Evolutionary conservation across 2,113 vertebrate genomes (phyloP), one percentile per base, ranked within the genome.

Genomic region (Canis aureus): DNA sequence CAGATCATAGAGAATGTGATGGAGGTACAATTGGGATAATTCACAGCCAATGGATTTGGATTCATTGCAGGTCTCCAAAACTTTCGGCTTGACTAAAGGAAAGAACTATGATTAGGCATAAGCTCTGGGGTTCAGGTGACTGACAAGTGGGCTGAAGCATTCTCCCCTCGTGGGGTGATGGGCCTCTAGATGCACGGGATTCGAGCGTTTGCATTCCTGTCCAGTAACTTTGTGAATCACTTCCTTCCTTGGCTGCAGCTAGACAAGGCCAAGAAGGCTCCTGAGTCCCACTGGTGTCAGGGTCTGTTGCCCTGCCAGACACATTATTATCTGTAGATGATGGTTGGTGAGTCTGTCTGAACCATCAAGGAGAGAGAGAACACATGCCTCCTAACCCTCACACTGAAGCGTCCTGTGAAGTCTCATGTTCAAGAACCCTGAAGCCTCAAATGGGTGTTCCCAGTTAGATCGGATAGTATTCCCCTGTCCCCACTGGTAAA

Each of bases 391-490:
- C 55, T 19, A 38, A 27, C 64, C 74, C 66, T 93, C 38, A 78
- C 25, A 13, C 8, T 2, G 69, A 88, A 49, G 66, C 76, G 19
- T 82, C 53, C 38, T 23, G 9, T 43, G 49, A 53, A 53, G 66
- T 82, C 73, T 87, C 89, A 83, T 4, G 53, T 51, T 85, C 66
- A n/a, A 92, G 87, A 43, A 57, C 94, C 85, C 90, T 8, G 43
- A 87, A 80, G 80, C 74, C 83, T 95, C 79, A 29, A 27, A 9
- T 27, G 64, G 60, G 11, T 55, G 10, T 60, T 96, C 85, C 80
- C 81, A 71, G 69, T 94, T 84, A 96, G 92, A 67, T 60, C n/a
- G 38, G 64, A 66, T 57, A 79, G 62, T 59, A 29, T 92, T 60
- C 27, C 74, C 43, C 64, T 32, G 1, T 7, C 35, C 16, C 29